Evolutionary conservation across 1,140 invertebrate genomes (phyloP), one percentile per base, ranked within the genome.

Genomic region (Bombus confusus): DNA sequence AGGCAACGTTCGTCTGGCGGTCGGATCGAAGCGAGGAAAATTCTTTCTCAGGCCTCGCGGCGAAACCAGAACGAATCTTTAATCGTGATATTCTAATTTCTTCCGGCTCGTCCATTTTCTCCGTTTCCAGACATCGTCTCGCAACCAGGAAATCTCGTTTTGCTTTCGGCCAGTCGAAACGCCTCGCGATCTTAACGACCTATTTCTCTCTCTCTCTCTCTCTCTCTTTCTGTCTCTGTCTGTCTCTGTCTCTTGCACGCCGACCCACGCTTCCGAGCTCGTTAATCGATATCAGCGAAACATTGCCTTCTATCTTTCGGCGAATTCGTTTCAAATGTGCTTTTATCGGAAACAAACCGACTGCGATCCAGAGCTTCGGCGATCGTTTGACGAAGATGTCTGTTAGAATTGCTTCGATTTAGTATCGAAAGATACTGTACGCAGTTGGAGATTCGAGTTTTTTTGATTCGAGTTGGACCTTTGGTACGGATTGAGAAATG

Each of bases 11-110:
- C 13, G 41, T 80, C 34, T 41, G 57, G 15, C 64, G 39, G 47
- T 25, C 47, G 75, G 62, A 83, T 83, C 82, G 64, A 78, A 83
- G 37, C 74, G 47, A 64, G 82, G 75, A 83, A 83, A 83, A 78
- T 57, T 12, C 18, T 31, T 80, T 85, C 83, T 80, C 83, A 81
- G 83, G 41, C 74, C 22, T 18, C 4, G 28, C 59, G 3, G 22
- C 79, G 84, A 75, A 85, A 85, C 83, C 83, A 72, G 66, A 85
- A 73, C 83, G 83, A 85, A 73, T 85, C 59, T 34, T 31, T 47
- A 72, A 85, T 85, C 57, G 15, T 75, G 64, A 62, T 43, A 72
- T 64, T 31, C 18, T 9, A 68, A 83, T 83, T 80, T 69, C 68
- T 22, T 18, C 22, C 68, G 8, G 47, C 47, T 31, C 15, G 18